Evolutionary conservation across 1,140 invertebrate genomes (phyloP).

Genomic region (Camponotus vicinus): DNA sequence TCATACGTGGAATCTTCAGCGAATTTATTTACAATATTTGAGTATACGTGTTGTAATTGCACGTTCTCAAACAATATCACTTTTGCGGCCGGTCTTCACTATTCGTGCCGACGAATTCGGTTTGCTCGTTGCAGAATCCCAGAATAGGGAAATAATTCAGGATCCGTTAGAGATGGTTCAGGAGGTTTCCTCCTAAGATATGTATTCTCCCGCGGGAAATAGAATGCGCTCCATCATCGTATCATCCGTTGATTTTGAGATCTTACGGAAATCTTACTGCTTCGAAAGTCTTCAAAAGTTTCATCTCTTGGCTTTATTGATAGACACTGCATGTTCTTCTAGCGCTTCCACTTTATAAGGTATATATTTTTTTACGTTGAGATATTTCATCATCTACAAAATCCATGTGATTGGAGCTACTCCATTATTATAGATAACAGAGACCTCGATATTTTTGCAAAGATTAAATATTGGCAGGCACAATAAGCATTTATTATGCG

Average conservation of each 20-base stretch:
- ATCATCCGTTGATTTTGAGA: constrained; percentile 41
- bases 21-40: no score
- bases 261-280: constrained; percentile 11
- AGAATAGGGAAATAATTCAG: constrained; percentile 4
- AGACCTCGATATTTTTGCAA: background rate
- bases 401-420: background rate
- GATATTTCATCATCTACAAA: constrained; percentile 31
- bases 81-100: background rate
- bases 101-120: background rate
- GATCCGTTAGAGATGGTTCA: background rate
- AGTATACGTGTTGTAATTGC: no score
- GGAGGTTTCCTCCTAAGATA: background rate
- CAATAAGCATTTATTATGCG: background rate
- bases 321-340: constrained; percentile 31
- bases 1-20: no score
- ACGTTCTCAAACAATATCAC: background rate
- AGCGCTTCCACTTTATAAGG: background rate
- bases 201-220: constrained; percentile 28
- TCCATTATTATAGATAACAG: background rate
- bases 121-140: background rate
- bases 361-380: background rate
- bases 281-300: constrained; percentile 29
- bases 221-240: constrained; percentile 40
- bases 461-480: background rate
- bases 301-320: constrained; percentile 38